phyloP scores from a whole-genome alignment of 2,113 vertebrate species.

The Rhadina sibilatrix region DNA sequence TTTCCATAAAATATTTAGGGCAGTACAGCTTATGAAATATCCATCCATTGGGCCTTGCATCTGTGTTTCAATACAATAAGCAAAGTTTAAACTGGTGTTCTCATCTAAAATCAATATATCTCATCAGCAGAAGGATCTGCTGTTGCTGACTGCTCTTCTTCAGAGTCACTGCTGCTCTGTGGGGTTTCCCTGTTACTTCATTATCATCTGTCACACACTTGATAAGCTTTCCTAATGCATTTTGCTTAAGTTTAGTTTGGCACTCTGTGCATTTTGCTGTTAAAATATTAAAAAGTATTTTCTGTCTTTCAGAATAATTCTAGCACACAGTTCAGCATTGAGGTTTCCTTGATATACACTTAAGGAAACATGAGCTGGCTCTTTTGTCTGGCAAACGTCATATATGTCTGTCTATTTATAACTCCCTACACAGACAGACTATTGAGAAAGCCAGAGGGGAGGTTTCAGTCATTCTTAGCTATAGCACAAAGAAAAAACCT shows the following conservation, averaged over 20 bases:
- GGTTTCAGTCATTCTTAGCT: neutral
- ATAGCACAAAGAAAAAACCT: neutral
- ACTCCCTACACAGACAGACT: constrained; percentile 1
- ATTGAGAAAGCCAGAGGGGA: constrained; percentile 4
- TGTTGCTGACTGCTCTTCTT: neutral
- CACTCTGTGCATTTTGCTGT: neutral
- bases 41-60: neutral
- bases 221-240: neutral
- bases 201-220: neutral
- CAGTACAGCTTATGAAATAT: neutral
- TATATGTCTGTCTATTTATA: constrained; percentile 21
- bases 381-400: constrained; percentile 1
- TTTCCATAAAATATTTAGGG: neutral
- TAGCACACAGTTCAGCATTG: neutral
- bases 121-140: neutral
- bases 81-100: neutral
- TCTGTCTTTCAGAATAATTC: neutral
- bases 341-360: neutral
- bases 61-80: neutral
- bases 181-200: neutral
- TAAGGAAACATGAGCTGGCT: constrained; percentile 13
- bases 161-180: neutral
- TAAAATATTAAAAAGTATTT: neutral
- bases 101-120: neutral
- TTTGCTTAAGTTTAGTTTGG: neutral